These are phyloP conservation scores for Sceloporus tristichus DNA, from an alignment of 2,113 vertebrate species.

Conservation along the genomic window DNA sequence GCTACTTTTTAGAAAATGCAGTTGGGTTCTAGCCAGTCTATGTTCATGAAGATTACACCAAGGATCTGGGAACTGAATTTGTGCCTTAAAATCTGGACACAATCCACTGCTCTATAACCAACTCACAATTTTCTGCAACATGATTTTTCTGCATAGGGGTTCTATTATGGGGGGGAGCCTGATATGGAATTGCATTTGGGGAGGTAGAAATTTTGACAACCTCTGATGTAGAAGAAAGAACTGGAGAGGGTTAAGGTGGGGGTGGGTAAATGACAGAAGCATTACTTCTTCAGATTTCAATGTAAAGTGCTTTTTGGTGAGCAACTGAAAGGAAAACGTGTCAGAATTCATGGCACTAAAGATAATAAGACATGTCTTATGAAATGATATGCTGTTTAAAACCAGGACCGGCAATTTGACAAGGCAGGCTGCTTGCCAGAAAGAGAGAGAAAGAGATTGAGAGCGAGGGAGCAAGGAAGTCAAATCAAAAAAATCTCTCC, in stretches of 20 bases:
- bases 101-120: neutral
- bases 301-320: conserved; percentile 16
- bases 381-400: conserved; percentile 51
- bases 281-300: neutral
- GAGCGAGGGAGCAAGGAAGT: conserved; percentile 18
- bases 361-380: conserved; percentile 32
- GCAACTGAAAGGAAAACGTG: conserved; percentile 21
- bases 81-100: neutral
- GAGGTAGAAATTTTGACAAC: neutral
- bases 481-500: conserved; percentile 56
- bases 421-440: conserved; percentile 32
- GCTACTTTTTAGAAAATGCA: too few relatives aligned
- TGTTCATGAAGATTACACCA: neutral
- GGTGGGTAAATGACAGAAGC: neutral
- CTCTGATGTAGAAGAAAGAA: neutral
- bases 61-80: neutral
- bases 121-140: neutral
- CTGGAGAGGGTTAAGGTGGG: neutral
- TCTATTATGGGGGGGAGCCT: neutral
- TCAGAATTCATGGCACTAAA: conserved; percentile 43
- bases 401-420: conserved; percentile 33
- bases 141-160: neutral
- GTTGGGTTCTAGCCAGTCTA: neutral
- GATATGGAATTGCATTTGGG: neutral
- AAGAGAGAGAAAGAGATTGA: neutral